Conservation (phyloP, 1,140 invertebrate genomes). For the Teleogryllus occipitalis region DNA sequence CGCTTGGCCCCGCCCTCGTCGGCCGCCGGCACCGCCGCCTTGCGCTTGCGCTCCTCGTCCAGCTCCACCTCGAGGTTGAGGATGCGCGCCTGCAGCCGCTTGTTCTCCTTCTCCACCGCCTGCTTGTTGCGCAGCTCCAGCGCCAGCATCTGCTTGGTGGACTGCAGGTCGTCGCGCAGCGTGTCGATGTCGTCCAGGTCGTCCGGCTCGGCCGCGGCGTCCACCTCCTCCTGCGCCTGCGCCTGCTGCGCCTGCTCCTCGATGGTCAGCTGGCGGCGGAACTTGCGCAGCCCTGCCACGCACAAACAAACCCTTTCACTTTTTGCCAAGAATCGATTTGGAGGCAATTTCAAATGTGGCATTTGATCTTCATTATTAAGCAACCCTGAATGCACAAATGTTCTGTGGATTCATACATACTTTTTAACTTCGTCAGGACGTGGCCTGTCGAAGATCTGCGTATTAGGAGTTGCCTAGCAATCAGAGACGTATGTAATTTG, state of each 20-base stretch:
- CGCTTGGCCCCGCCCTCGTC: neutral
- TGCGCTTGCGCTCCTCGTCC: slow-evolving; percentile 48
- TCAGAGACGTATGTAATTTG: too few species aligned
- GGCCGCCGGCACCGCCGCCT: neutral
- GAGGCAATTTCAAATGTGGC: too few species aligned
- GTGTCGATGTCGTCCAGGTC: slow-evolving; percentile 85
- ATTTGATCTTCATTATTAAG: too few species aligned
- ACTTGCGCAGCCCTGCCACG: slow-evolving; percentile 63
- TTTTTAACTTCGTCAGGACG: too few species aligned
- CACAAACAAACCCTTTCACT: neutral
- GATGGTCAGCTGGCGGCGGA: slow-evolving; percentile 77
- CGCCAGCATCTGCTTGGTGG: slow-evolving; percentile 81
- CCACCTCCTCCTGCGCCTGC: slow-evolving; percentile 38
- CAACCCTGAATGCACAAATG: too few species aligned
- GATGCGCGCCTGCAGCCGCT: slow-evolving; percentile 66
- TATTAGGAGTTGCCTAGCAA: too few species aligned
- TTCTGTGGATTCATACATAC: too few species aligned
- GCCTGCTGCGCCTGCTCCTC: slow-evolving; percentile 64
- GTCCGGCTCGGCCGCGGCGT: slow-evolving; percentile 53
- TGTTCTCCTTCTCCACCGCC: slow-evolving; percentile 76
- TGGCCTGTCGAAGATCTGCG: too few species aligned
- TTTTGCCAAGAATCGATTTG: neutral
- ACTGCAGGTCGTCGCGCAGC: slow-evolving; percentile 82
- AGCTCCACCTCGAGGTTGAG: slow-evolving; percentile 68
- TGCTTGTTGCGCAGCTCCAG: slow-evolving; percentile 79